Conservation (phyloP, 1,140 invertebrate species). For the Hyposmocoma kahamanoa region DNA sequence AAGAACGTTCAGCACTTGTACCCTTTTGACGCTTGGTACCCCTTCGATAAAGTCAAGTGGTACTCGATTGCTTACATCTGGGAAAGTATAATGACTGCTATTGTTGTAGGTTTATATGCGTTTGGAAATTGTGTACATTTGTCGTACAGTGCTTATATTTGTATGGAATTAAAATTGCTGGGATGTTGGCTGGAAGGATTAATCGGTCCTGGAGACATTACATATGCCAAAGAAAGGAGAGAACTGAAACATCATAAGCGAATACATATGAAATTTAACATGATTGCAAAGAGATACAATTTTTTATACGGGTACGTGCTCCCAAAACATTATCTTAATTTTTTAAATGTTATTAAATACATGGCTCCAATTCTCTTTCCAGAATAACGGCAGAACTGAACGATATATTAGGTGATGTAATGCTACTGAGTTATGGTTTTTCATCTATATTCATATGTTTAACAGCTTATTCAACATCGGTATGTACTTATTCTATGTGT, state of each 20-base stretch:
- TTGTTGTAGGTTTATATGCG: constrained; percentile 37
- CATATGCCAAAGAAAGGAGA: constrained; percentile 18
- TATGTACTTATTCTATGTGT: too few species aligned
- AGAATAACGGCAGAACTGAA: constrained; percentile 42
- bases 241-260: constrained; percentile 26
- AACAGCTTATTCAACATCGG: constrained; percentile 32
- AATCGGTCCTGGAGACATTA: constrained; percentile 27
- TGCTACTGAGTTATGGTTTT: constrained; percentile 48
- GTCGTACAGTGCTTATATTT: constrained; percentile 37
- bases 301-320: constrained; percentile 36
- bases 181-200: constrained; percentile 37
- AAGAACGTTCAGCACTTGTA: constrained; percentile 35
- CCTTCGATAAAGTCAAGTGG: constrained; percentile 50
- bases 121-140: constrained; percentile 41
- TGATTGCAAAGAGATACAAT: constrained; percentile 38
- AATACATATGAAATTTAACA: constrained; percentile 34
- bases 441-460: constrained; percentile 52
- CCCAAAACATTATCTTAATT: constrained; percentile 1
- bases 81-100: constrained; percentile 50
- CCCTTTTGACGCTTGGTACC: constrained; percentile 59
- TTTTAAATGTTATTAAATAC: constrained; percentile 1
- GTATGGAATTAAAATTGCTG: constrained; percentile 50
- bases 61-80: constrained; percentile 44
- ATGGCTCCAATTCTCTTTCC: too few species aligned
- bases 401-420: constrained; percentile 39